A percentile compares a stretch with the other conserved stretches of the same genome.
Evolutionary conservation across 2,888 invertebrate genomes (phyloP).

Genomic region (Calliscelio sp.): DNA sequence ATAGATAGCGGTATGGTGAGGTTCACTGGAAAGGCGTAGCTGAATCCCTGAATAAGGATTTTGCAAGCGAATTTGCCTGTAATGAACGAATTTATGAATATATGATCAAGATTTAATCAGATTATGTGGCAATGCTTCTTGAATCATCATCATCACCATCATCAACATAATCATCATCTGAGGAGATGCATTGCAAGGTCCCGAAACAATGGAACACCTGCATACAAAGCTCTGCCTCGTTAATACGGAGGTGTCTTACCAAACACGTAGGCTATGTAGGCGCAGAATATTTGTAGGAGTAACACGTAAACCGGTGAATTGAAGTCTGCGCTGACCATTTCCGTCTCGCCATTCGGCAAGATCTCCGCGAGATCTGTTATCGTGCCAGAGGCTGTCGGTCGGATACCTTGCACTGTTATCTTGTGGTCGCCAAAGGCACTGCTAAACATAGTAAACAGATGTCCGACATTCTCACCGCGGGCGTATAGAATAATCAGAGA

Average conservation of each 20-base stretch:
- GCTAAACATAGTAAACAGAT: slow-evolving; percentile 92
- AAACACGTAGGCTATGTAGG: slow-evolving; percentile 96
- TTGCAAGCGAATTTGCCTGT: slow-evolving; percentile 97
- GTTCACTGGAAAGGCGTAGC: slow-evolving; percentile 98
- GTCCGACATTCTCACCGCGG: slow-evolving; percentile 91
- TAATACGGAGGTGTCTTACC: slow-evolving; percentile 86
- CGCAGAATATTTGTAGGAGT: slow-evolving; percentile 92
- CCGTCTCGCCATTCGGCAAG: slow-evolving; percentile 91
- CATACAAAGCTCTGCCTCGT: too few relatives aligned
- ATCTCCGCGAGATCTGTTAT: slow-evolving; percentile 92
- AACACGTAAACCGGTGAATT: slow-evolving; percentile 92
- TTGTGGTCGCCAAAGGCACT: slow-evolving; percentile 92
- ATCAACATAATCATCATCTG: too few relatives aligned
- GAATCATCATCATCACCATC: too few relatives aligned
- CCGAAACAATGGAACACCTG: slow-evolving; percentile 35
- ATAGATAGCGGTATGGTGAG: slow-evolving; percentile 96
- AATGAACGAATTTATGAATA: slow-evolving; percentile 46
- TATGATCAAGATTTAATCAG: not conserved
- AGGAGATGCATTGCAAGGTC: slow-evolving; percentile 32
- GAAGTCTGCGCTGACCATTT: slow-evolving; percentile 90
- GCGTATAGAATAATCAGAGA: slow-evolving; percentile 91
- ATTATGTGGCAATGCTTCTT: slow-evolving; percentile 23
- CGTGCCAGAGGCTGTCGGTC: slow-evolving; percentile 84
- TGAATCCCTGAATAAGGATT: slow-evolving; percentile 98
- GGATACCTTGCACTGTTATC: slow-evolving; percentile 91